Evolutionary conservation across 2,888 invertebrate genomes (phyloP).

Genomic region (Zaprionus lineosus): DNA sequence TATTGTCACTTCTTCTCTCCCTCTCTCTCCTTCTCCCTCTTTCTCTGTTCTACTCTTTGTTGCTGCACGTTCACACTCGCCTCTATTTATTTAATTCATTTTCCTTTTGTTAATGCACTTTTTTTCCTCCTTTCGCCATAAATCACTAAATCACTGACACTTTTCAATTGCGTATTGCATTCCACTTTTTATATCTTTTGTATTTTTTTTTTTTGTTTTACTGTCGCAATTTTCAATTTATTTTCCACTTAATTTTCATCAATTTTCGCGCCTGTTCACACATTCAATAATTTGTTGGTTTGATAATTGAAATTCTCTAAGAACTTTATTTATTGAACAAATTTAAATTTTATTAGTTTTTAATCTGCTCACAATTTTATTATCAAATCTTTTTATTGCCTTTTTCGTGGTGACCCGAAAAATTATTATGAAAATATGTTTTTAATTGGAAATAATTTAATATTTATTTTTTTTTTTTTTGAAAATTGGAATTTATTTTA

Average conservation of each 20-base stretch:
- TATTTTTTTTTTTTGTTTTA: neutral
- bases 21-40: conserved; percentile 1
- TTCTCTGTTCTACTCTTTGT: conserved; percentile 19
- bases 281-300: no score
- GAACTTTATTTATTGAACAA: no score
- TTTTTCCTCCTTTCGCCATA: conserved; percentile 11
- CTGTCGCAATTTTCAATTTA: neutral
- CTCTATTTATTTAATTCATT: conserved; percentile 31
- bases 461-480: no score
- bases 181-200: neutral
- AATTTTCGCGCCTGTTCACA: no score
- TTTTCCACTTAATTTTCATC: neutral
- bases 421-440: no score
- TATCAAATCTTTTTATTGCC: no score
- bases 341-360: no score
- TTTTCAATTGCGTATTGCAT: conserved; percentile 27
- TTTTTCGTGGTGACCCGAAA: no score
- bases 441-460: no score
- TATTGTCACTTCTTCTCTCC: neutral
- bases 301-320: no score
- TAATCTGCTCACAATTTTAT: no score
- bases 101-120: conserved; percentile 47
- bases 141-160: conserved; percentile 33
- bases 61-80: conserved; percentile 26
- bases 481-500: no score